Percentiles rank a stretch among this genome's conserved stretches.
Conservation (phyloP, 2,888 invertebrate species). For the Temnothorax unifasciatus region DNA sequence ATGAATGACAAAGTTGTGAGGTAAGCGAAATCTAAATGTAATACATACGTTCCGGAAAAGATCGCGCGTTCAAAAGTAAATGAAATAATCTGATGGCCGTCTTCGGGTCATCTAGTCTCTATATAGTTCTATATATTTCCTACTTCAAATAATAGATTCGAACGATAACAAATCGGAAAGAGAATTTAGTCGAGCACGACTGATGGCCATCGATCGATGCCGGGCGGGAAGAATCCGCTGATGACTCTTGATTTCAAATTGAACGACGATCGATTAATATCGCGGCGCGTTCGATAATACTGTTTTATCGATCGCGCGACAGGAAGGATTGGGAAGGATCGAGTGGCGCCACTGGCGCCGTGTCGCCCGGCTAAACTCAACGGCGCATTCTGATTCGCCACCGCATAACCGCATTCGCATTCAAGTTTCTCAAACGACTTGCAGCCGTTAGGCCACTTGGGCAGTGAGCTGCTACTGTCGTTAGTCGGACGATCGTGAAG, state of each 20-base stretch:
- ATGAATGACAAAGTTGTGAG: not conserved
- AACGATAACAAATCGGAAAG: not conserved
- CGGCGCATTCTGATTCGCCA: slow-evolving; percentile 62
- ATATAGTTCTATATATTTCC: too few species aligned
- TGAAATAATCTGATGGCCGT: not conserved
- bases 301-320: slow-evolving; percentile 53
- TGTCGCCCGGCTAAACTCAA: slow-evolving; percentile 18
- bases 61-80: not conserved
- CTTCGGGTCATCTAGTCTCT: too few species aligned
- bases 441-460: slow-evolving; percentile 59
- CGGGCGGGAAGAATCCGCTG: slow-evolving; percentile 2
- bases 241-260: slow-evolving; percentile 39
- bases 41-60: not conserved
- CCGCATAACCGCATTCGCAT: slow-evolving; percentile 49
- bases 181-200: not conserved
- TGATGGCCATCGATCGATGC: too few species aligned
- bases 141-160: not conserved
- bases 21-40: not conserved
- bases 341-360: slow-evolving; percentile 56
- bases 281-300: slow-evolving; percentile 11
- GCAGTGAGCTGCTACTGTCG: too few species aligned
- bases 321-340: slow-evolving; percentile 26
- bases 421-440: slow-evolving; percentile 74
- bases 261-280: slow-evolving; percentile 30
- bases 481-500: slow-evolving; percentile 57